A percentile compares a stretch with the other conserved stretches of the same genome.
Conservation (phyloP, 2,113 vertebrate species). For the Hippoglossus stenolepis region DNA sequence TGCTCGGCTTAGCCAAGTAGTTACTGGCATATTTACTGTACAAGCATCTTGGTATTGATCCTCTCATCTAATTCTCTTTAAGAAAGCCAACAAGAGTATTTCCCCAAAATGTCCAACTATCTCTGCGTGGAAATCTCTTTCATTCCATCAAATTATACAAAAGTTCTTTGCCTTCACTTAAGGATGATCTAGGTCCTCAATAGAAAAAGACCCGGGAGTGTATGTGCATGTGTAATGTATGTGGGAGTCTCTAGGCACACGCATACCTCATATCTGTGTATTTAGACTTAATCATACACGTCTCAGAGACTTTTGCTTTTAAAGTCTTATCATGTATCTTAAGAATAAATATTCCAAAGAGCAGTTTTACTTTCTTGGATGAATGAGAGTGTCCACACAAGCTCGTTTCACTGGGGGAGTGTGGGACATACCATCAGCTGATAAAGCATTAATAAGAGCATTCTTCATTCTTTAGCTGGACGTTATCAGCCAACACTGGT, state of each 20-base stretch:
- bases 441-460: constrained; percentile 70
- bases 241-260: constrained; percentile 18
- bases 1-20: neutral
- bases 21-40: neutral
- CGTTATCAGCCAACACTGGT: constrained; percentile 51
- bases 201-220: neutral
- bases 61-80: neutral
- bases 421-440: constrained; percentile 45
- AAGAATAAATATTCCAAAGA: constrained; percentile 56
- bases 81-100: constrained; percentile 2
- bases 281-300: constrained; percentile 15
- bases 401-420: constrained; percentile 26
- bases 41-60: neutral
- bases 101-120: constrained; percentile 4
- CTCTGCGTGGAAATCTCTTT: neutral
- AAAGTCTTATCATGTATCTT: constrained; percentile 46
- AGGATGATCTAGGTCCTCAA: constrained; percentile 5
- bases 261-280: constrained; percentile 16
- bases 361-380: constrained; percentile 46
- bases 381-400: constrained; percentile 23
- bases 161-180: neutral
- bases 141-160: neutral
- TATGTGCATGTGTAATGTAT: neutral
- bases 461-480: constrained; percentile 46
- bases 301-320: constrained; percentile 26